Percentiles rank a stretch among this genome's conserved stretches.
Evolutionary conservation across 2,888 invertebrate species (phyloP).

Genomic region (Pristionchus entomophagus): DNA sequence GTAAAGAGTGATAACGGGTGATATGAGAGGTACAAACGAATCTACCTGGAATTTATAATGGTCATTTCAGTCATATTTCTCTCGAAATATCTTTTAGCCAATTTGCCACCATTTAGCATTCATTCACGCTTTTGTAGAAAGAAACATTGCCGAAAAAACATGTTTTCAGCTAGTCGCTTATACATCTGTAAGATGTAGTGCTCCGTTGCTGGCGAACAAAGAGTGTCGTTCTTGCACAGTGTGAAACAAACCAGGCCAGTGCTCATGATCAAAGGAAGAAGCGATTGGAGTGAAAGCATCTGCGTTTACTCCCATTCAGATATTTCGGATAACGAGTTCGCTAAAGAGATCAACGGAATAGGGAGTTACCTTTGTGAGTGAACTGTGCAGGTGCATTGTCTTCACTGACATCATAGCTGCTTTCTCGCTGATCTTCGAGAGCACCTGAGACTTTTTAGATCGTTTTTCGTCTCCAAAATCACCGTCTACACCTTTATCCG

Average conservation of each 20-base stretch:
- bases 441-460: neutral
- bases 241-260: neutral
- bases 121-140: neutral
- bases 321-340: neutral
- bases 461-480: neutral
- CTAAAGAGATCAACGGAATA: neutral
- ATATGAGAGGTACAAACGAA: neutral
- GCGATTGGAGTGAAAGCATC: neutral
- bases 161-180: no score
- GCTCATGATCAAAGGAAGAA: neutral
- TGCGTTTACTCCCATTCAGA: no score
- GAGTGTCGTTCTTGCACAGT: neutral
- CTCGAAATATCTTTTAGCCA: no score
- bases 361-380: neutral
- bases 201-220: neutral
- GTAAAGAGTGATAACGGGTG: neutral
- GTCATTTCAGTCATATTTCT: no score
- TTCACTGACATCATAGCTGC: neutral
- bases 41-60: no score
- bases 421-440: neutral
- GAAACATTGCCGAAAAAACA: neutral
- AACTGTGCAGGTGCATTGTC: neutral
- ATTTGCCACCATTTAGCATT: no score
- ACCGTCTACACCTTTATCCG: neutral
- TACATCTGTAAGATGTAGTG: neutral